Percentiles rank a stretch among this genome's conserved stretches.
Evolutionary conservation across 2,113 vertebrate species (phyloP).

Genomic region (Thamnaconus septentrionalis): DNA sequence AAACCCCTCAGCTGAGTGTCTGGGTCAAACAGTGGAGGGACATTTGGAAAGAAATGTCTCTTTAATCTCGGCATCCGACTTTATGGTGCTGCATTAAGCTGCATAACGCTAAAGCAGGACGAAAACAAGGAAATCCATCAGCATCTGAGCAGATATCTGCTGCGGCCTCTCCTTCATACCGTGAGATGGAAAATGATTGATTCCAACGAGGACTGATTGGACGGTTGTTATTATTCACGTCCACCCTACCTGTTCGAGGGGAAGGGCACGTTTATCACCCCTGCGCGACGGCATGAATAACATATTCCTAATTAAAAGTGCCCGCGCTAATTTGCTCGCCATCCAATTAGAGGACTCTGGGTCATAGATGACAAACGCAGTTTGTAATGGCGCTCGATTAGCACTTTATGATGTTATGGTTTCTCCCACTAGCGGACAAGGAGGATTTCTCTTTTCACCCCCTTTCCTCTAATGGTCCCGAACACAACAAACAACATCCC

Average conservation of each 20-base stretch:
- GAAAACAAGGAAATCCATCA: too few relatives aligned
- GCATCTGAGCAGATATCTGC: too few relatives aligned
- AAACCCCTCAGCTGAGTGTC: slow-evolving; percentile 18
- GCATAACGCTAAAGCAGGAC: too few relatives aligned
- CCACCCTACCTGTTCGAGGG: slow-evolving; percentile 16
- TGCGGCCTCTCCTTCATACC: too few relatives aligned
- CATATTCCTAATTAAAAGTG: slow-evolving; percentile 58
- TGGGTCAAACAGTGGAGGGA: slow-evolving; percentile 3
- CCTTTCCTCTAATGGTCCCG: slow-evolving; percentile 4
- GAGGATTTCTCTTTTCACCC: slow-evolving; percentile 11
- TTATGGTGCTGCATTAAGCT: too few relatives aligned
- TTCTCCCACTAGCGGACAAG: slow-evolving; percentile 14
- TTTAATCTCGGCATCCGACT: too few relatives aligned
- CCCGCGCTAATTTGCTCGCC: slow-evolving; percentile 45
- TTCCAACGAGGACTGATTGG: background rate
- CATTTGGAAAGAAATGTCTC: background rate
- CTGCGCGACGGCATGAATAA: slow-evolving; percentile 36
- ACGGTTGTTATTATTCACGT: background rate
- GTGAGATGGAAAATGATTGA: too few relatives aligned
- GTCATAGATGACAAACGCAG: slow-evolving; percentile 36
- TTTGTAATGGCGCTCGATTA: slow-evolving; percentile 56
- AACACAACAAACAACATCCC: slow-evolving; percentile 14
- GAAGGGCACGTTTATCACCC: slow-evolving; percentile 21
- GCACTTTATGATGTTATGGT: slow-evolving; percentile 25
- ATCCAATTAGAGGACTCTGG: slow-evolving; percentile 44